Percentiles rank a stretch among this genome's conserved stretches.
phyloP scores from a whole-genome alignment of 2,113 vertebrate species.

The Cyphomyrus plagiostoma region DNA sequence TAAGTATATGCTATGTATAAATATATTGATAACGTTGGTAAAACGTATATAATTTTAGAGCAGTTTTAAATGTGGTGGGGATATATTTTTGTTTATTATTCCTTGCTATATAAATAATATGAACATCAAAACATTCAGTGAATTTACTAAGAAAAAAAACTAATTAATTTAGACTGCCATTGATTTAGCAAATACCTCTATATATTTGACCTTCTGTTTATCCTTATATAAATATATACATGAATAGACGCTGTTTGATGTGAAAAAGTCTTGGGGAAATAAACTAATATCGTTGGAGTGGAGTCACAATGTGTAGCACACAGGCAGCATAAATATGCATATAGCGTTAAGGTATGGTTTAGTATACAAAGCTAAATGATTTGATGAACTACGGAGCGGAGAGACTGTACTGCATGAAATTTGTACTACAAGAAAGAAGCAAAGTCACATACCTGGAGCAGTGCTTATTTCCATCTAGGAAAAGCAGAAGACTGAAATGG shows the following conservation, averaged over 20 bases:
- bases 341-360: neutral
- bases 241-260: neutral
- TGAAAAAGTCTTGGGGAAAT: neutral
- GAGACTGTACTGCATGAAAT: conserved; percentile 4
- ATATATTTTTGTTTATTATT: conserved; percentile 2
- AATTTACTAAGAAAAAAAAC: neutral
- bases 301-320: neutral
- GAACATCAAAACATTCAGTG: neutral
- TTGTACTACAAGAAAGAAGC: neutral
- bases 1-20: conserved; percentile 11
- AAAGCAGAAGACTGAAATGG: neutral
- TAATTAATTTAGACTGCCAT: neutral
- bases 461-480: neutral
- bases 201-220: conserved; percentile 9
- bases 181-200: neutral
- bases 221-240: conserved; percentile 10
- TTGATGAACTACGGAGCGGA: neutral
- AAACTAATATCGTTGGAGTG: neutral
- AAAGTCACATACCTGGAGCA: neutral
- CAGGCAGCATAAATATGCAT: neutral
- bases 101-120: conserved; percentile 10
- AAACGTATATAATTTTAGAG: conserved; percentile 3
- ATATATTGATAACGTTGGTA: conserved; percentile 14
- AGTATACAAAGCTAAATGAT: neutral
- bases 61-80: neutral